Percentiles rank a stretch among this genome's conserved stretches.
phyloP scores from a whole-genome alignment of 2,888 invertebrate genomes.

The Luperina nickerlii region DNA sequence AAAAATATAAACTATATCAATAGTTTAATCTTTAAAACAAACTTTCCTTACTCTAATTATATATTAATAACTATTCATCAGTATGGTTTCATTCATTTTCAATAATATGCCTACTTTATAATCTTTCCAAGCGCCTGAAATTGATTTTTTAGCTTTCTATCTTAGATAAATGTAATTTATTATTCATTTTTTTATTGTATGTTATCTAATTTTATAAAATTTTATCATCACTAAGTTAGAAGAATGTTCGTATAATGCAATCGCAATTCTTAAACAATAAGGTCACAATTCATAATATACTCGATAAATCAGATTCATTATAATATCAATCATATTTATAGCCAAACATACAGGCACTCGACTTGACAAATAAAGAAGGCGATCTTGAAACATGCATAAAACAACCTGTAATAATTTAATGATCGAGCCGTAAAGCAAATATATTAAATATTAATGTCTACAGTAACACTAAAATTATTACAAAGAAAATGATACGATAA shows the following conservation, averaged over 20 bases:
- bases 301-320: constrained; percentile 78
- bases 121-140: constrained; percentile 90
- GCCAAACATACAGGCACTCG: constrained; percentile 86
- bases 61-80: constrained; percentile 90
- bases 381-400: constrained; percentile 81
- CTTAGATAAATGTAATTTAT: constrained; percentile 82
- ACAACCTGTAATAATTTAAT: constrained; percentile 87
- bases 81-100: constrained; percentile 89
- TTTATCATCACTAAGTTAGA: constrained; percentile 82
- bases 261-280: constrained; percentile 76
- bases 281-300: constrained; percentile 77
- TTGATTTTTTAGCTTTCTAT: constrained; percentile 82
- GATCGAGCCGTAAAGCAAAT: constrained; percentile 87
- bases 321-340: constrained; percentile 76
- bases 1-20: constrained; percentile 91
- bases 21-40: constrained; percentile 91
- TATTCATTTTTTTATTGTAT: constrained; percentile 80
- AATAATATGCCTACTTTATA: constrained; percentile 90
- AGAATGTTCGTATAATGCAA: constrained; percentile 74
- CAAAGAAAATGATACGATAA: constrained; percentile 89
- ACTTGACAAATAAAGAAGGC: constrained; percentile 86
- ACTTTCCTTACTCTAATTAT: constrained; percentile 88
- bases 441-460: constrained; percentile 90
- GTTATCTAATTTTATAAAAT: constrained; percentile 83
- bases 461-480: constrained; percentile 89